Evolutionary conservation across 2,113 vertebrate species (phyloP).

Genomic region (human): GRCh38 chr6:99086001-99086500

Average conservation of each 20-base stretch:
- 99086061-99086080: neutral
- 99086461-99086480: slow-evolving; percentile 5
- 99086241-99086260: neutral
- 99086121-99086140: neutral
- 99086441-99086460: neutral
- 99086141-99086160: neutral
- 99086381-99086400: neutral
- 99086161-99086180: neutral
- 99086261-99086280: neutral
- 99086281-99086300: neutral
- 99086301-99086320: slow-evolving; percentile 7
- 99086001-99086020: neutral
- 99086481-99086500: slow-evolving; percentile 40
- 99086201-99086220: neutral
- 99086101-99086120: neutral
- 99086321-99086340: neutral
- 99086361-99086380: neutral
- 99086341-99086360: neutral
- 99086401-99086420: slow-evolving; percentile 3
- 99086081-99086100: neutral
- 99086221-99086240: neutral
- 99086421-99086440: neutral
- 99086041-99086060: neutral
- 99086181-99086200: neutral
- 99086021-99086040: neutral